These are phyloP conservation scores for Trichacis sp. DNA, from an alignment of 2,888 invertebrate genomes.

Conservation along the genomic window DNA sequence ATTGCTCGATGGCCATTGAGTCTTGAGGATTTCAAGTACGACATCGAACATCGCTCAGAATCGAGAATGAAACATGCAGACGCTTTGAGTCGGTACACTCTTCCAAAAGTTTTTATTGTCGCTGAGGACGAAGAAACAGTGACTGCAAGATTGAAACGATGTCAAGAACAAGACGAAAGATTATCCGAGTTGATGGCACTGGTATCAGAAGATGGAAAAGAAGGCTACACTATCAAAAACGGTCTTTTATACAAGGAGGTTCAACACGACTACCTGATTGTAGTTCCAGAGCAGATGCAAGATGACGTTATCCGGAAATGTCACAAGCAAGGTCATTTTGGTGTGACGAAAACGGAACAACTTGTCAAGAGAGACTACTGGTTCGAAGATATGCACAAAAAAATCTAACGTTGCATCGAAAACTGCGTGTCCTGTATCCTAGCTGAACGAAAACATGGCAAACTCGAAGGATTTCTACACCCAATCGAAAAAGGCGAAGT, in stretches of 20 bases:
- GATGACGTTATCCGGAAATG: conserved; percentile 24
- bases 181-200: neutral
- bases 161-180: conserved; percentile 3
- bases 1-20: conserved; percentile 28
- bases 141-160: conserved; percentile 1
- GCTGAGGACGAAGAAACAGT: neutral
- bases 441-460: conserved; percentile 32
- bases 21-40: conserved; percentile 24
- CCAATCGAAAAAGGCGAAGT: conserved; percentile 26
- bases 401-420: conserved; percentile 21
- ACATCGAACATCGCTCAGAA: conserved; percentile 20
- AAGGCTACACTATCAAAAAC: conserved; percentile 5
- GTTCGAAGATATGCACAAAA: conserved; percentile 22
- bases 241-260: conserved; percentile 23
- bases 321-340: conserved; percentile 39
- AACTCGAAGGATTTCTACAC: conserved; percentile 31
- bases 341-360: conserved; percentile 29
- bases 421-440: conserved; percentile 41
- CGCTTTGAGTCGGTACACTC: conserved; percentile 16
- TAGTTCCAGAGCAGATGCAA: conserved; percentile 32
- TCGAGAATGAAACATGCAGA: conserved; percentile 31
- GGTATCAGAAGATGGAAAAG: neutral
- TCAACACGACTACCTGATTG: conserved; percentile 23
- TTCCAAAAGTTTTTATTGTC: neutral
- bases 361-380: conserved; percentile 31